Base-by-base conservation (phyloP, 2,113 vertebrate species). In the Ageneiosus marmoratus region DNA sequence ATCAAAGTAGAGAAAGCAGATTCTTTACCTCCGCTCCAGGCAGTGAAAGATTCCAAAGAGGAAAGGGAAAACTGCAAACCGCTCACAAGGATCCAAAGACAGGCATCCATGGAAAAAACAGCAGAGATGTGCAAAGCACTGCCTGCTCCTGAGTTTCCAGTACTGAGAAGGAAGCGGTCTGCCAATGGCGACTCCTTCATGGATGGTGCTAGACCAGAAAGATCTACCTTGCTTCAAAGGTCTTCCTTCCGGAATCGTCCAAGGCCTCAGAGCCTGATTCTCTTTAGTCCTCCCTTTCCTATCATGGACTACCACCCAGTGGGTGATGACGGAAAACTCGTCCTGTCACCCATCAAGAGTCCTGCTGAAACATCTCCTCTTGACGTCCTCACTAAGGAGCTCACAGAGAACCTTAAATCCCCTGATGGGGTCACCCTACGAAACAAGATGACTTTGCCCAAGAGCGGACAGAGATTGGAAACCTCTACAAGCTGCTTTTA, bases 401-500 rank as follows among this genome's bases (percentile, higher is more conserved):
- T 95, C 82, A 88, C 94, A 0, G 96, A 96, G 85, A 94, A 92
- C 29, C 90, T 92, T 0, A 92, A 94, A 85, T 88, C 92, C 0
- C 86, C 95, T 0, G 97, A 98, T 69, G 96, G 95, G 77, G 95
- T 97, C 69, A 91, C 90, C 0, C 94, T 97, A 90, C 90, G 96
- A 84, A 98, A 94, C 91, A 99, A 98, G 94, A 98, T 99, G 97
- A 98, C 97, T 80, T 96, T 99, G 89, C 98, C 98, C 80, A 99
- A 99, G 92, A 99, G 96, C 0, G 98, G 98, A 77, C 98, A 99
- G 93, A 97, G 97, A 92, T 93, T 99, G 80, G 98, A 99, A 90
- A 99, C 98, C 3, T 99, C 97, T 0, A 98, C 97, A 82, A 99
- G 97, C 92, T 99, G 98, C 92, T 99, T 99, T 92, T 99, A 99